These are phyloP conservation scores for Dioctria rufipes DNA, from an alignment of 2,888 invertebrate species.

Conservation along the genomic window DNA sequence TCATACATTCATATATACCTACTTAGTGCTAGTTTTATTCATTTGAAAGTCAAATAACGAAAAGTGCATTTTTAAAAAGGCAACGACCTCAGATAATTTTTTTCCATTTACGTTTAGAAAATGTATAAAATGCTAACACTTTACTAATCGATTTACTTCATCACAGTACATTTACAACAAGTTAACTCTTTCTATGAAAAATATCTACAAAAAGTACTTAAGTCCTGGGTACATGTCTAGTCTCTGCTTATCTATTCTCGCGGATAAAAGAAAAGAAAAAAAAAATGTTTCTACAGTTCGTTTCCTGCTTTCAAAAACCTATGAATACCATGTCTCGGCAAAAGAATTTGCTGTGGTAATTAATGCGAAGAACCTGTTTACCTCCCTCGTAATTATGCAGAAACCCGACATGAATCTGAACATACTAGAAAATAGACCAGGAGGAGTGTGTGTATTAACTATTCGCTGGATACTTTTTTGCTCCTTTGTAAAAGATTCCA, in stretches of 20 bases:
- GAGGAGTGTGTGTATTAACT: constrained; percentile 36
- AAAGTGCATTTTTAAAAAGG: not conserved
- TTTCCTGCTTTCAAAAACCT: not conserved
- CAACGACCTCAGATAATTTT: not conserved
- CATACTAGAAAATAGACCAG: constrained; percentile 30
- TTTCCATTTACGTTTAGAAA: not conserved
- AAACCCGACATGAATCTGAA: constrained; percentile 48
- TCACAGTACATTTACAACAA: constrained; percentile 16
- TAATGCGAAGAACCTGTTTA: constrained; percentile 50
- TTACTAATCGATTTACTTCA: constrained; percentile 40
- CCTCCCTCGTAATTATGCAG: constrained; percentile 48
- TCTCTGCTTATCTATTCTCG: not conserved
- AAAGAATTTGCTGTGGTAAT: constrained; percentile 46
- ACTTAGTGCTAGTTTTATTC: not conserved
- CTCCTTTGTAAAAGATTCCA: constrained; percentile 41
- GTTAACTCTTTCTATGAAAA: constrained; percentile 14
- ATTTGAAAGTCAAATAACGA: not conserved
- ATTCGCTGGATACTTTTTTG: constrained; percentile 43
- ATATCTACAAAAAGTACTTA: not conserved
- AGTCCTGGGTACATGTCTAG: constrained; percentile 16
- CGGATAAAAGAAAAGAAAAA: not conserved
- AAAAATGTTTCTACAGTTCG: constrained; percentile 6
- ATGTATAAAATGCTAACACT: constrained; percentile 20
- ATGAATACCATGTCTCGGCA: constrained; percentile 33
- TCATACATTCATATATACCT: too few relatives aligned